Percentiles rank a stretch among this genome's conserved stretches.
These are phyloP conservation scores for Hylia prasina DNA, from an alignment of 2,113 vertebrate species.

Conservation along the genomic window DNA sequence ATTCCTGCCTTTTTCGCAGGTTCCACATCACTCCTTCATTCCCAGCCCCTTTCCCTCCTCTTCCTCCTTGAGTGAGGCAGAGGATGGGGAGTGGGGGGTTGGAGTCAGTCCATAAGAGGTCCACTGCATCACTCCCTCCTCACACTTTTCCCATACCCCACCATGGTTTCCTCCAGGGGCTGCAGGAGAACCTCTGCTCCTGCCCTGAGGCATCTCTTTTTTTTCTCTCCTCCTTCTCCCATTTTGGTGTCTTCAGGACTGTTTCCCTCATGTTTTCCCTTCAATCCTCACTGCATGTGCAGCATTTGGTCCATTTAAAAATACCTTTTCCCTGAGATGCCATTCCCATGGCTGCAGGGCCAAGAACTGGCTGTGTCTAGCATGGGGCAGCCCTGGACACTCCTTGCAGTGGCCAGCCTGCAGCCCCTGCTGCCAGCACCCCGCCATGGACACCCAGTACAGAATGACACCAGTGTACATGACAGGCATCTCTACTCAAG, in stretches of 20 bases:
- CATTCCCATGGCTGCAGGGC: accelerated
- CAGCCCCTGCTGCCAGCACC: not conserved
- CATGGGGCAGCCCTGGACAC: not conserved
- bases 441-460: not conserved
- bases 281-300: not conserved
- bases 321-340: accelerated
- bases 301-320: not conserved
- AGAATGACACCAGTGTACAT: not conserved
- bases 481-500: not conserved
- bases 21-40: not conserved
- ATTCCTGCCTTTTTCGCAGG: accelerated
- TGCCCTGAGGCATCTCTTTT: not conserved
- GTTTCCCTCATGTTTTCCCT: not conserved
- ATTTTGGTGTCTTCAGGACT: not conserved
- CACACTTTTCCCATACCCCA: not conserved
- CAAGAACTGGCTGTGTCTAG: not conserved
- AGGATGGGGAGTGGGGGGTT: not conserved
- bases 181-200: not conserved
- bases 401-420: accelerated
- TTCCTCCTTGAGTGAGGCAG: not conserved
- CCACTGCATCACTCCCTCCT: accelerated
- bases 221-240: not conserved
- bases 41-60: not conserved
- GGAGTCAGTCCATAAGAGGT: not conserved
- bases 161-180: not conserved